These are phyloP conservation scores for Heterocephalus glaber DNA, from an alignment of 2,113 vertebrate genomes.

Conservation along the genomic window DNA sequence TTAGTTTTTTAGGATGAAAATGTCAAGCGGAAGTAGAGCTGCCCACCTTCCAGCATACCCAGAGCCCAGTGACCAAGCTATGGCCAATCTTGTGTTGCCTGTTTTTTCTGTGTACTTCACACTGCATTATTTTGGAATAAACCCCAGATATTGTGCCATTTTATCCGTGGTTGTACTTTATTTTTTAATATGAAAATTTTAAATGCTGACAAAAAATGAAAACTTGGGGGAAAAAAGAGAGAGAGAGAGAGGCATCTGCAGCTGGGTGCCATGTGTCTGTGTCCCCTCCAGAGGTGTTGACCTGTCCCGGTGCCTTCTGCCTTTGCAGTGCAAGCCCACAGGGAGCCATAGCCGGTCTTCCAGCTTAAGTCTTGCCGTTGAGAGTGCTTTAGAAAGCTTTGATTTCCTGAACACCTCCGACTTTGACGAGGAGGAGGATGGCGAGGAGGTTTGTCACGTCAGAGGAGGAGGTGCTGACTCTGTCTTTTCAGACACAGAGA, in stretches of 20 bases:
- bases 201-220: constrained; percentile 81
- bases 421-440: constrained; percentile 96
- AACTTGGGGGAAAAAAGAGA: constrained; percentile 73
- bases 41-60: not conserved
- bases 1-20: not conserved
- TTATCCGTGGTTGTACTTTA: not conserved
- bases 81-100: not conserved
- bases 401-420: constrained; percentile 99
- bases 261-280: not conserved
- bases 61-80: fast-evolving
- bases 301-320: constrained; percentile 84
- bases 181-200: constrained; percentile 77
- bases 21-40: not conserved
- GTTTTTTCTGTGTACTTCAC: not conserved
- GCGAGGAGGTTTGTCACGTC: constrained; percentile 85
- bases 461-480: constrained; percentile 89
- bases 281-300: constrained; percentile 59
- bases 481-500: constrained; percentile 92
- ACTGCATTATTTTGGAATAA: not conserved
- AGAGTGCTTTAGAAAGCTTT: constrained; percentile 98
- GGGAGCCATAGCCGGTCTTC: constrained; percentile 94
- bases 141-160: constrained; percentile 22
- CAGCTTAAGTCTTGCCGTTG: constrained; percentile 97
- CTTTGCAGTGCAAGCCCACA: constrained; percentile 93
- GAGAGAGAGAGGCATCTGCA: constrained; percentile 45